Conservation (phyloP, 2,113 vertebrate genomes). For the Eulacestoma nigropectus region DNA sequence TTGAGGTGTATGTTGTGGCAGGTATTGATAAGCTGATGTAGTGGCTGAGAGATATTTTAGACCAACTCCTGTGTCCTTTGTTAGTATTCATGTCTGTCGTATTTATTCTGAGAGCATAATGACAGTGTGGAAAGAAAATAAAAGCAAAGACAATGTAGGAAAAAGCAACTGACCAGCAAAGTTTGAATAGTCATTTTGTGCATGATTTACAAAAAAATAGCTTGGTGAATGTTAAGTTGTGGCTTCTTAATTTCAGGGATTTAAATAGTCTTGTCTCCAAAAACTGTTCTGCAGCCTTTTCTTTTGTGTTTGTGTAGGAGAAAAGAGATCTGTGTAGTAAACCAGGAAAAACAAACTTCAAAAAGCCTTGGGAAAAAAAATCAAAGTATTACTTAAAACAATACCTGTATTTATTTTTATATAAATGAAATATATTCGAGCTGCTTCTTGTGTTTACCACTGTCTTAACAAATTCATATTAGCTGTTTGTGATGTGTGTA, state of each 20-base stretch:
- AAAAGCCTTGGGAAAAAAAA: background rate
- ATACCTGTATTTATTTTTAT: constrained; percentile 21
- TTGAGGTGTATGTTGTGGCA: background rate
- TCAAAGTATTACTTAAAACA: background rate
- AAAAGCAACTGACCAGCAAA: background rate
- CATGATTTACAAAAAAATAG: background rate
- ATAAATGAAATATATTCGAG: background rate
- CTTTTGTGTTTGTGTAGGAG: background rate
- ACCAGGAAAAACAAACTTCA: constrained; percentile 13
- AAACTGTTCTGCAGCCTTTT: constrained; percentile 1
- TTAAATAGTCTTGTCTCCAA: background rate
- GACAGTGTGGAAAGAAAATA: background rate
- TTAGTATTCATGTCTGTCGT: constrained; percentile 23
- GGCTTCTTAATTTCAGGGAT: constrained; percentile 2
- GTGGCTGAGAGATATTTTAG: background rate
- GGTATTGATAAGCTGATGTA: background rate
- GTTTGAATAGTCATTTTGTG: constrained; percentile 1
- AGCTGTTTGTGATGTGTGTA: background rate
- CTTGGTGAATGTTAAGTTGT: background rate
- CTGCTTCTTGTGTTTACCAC: background rate
- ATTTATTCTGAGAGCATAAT: constrained; percentile 12
- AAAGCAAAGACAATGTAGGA: background rate
- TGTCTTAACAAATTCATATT: background rate
- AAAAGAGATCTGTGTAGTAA: background rate
- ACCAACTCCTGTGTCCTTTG: background rate